These are phyloP conservation scores for Enhydra lutris DNA, from an alignment of 2,113 vertebrate species.

Conservation along the genomic window DNA sequence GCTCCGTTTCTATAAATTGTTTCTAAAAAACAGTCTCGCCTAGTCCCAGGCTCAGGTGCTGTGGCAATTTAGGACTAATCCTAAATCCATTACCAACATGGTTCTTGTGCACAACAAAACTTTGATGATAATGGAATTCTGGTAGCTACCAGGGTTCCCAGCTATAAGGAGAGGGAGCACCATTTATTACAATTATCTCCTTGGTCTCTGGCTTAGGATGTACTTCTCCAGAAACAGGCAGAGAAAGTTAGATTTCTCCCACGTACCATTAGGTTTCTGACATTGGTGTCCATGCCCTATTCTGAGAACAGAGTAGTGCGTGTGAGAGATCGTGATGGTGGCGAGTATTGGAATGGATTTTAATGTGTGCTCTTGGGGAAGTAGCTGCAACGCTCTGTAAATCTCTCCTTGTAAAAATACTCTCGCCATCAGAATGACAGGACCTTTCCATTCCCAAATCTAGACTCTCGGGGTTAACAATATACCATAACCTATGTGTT, in stretches of 20 bases:
- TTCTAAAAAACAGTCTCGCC: background rate
- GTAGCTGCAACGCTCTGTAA: background rate
- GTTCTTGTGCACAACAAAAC: background rate
- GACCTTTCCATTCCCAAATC: background rate
- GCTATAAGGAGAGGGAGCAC: background rate
- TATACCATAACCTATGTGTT: background rate
- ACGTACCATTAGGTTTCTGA: background rate
- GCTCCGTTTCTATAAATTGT: background rate
- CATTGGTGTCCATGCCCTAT: background rate
- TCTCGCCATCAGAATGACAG: background rate
- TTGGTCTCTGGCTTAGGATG: background rate
- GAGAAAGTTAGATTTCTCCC: background rate
- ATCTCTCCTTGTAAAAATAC: background rate
- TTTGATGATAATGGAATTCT: background rate
- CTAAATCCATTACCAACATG: background rate
- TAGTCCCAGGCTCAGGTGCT: background rate
- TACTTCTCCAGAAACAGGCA: background rate
- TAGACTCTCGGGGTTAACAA: background rate
- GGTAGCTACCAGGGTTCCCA: background rate
- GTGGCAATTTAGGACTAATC: too few relatives aligned
- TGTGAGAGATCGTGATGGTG: background rate
- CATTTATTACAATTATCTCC: background rate
- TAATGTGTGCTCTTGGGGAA: constrained; percentile 3
- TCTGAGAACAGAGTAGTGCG: background rate
- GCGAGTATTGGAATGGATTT: background rate